phyloP scores from a whole-genome alignment of 2,113 vertebrate genomes.

The Odocoileus hemionus region DNA sequence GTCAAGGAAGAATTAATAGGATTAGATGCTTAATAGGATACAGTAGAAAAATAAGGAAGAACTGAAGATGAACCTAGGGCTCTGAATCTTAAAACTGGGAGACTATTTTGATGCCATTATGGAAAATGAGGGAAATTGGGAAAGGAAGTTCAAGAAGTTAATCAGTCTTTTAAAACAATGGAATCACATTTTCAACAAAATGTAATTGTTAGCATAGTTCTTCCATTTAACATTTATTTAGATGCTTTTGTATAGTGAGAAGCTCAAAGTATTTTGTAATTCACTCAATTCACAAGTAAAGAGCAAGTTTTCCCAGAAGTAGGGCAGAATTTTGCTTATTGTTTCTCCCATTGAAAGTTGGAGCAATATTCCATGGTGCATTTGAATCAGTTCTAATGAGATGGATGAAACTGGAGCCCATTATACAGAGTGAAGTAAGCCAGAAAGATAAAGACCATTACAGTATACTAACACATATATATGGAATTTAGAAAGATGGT shows the following conservation, averaged over 20 bases:
- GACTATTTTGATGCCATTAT: constrained; percentile 22
- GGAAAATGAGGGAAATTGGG: neutral
- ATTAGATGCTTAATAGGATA: constrained; percentile 36
- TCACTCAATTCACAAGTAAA: neutral
- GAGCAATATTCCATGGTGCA: neutral
- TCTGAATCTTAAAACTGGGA: neutral
- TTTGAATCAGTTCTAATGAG: no score
- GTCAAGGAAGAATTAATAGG: constrained; percentile 52
- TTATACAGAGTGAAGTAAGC: no score
- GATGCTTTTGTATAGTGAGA: neutral
- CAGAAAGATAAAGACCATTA: no score
- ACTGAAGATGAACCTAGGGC: constrained; percentile 14
- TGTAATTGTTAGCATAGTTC: neutral
- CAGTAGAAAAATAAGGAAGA: constrained; percentile 26
- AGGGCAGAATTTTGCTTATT: neutral
- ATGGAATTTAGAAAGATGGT: no score
- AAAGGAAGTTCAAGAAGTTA: constrained; percentile 18
- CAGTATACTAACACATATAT: no score
- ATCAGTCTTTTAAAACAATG: neutral
- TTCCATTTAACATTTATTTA: constrained; percentile 14
- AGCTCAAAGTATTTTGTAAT: constrained; percentile 17
- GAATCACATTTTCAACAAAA: constrained; percentile 9
- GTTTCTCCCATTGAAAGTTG: neutral
- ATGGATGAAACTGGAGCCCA: no score
- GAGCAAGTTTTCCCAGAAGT: neutral